Conservation (phyloP, 2,113 vertebrate species). For the Balaeniceps rex region DNA sequence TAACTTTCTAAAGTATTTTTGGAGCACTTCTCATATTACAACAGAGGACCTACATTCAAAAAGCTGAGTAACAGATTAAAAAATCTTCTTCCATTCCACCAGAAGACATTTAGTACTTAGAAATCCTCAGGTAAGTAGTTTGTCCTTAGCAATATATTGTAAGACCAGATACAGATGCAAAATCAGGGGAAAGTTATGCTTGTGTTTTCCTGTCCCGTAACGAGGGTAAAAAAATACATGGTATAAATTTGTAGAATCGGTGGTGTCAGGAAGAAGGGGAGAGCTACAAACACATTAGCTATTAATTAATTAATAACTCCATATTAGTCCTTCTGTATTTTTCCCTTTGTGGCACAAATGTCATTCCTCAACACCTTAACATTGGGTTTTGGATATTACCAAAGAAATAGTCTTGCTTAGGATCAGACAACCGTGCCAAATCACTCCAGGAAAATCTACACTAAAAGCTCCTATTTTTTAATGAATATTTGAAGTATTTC, state of each 20-base stretch:
- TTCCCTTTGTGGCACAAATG: not conserved
- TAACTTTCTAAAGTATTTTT: not conserved
- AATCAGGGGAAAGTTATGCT: too few relatives aligned
- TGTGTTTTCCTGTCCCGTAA: not conserved
- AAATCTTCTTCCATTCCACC: not conserved
- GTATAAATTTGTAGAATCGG: not conserved
- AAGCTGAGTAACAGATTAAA: not conserved
- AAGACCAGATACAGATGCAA: not conserved
- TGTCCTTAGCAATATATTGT: not conserved
- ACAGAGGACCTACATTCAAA: not conserved
- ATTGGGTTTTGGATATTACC: accelerated
- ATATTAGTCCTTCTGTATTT: not conserved
- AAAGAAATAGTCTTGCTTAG: not conserved
- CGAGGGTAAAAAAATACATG: not conserved
- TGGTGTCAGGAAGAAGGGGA: not conserved
- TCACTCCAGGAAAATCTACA: accelerated
- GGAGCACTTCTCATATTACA: not conserved
- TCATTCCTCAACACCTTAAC: not conserved
- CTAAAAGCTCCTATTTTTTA: not conserved
- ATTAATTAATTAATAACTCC: not conserved
- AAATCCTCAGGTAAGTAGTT: not conserved
- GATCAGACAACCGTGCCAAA: not conserved
- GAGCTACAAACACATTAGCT: not conserved
- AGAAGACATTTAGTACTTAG: not conserved
- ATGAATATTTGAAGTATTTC: not conserved